Percentiles rank a stretch among this genome's conserved stretches.
Evolutionary conservation across 2,888 invertebrate species (phyloP).

Genomic region (Pseudococcus viburni): DNA sequence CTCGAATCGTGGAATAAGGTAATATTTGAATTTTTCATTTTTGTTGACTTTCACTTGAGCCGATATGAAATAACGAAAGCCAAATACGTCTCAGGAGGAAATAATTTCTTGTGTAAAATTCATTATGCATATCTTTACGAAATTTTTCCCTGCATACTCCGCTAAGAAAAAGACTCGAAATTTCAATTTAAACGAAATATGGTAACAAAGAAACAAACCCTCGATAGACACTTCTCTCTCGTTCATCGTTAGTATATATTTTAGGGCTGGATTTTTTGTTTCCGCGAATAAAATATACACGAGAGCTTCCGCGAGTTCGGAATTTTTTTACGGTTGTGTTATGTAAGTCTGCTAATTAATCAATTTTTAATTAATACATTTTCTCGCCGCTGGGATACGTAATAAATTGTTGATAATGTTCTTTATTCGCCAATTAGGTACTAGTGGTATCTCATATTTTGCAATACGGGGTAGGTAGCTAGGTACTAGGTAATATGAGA

Average conservation of each 20-base stretch:
- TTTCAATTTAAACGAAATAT: neutral
- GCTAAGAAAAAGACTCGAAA: neutral
- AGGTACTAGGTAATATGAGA: neutral
- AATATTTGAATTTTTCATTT: neutral
- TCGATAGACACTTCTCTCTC: neutral
- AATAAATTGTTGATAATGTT: neutral
- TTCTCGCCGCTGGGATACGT: neutral
- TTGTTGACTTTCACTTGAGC: neutral
- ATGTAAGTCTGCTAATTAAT: neutral
- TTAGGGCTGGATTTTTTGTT: neutral
- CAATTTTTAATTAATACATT: neutral
- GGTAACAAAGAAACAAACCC: neutral
- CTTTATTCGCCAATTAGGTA: neutral
- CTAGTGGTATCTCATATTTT: neutral
- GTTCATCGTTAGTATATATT: neutral
- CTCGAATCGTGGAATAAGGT: neutral
- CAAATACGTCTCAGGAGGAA: neutral
- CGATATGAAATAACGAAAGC: neutral
- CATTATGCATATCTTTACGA: neutral
- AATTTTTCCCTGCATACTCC: neutral
- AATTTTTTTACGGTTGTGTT: neutral
- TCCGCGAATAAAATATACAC: no score
- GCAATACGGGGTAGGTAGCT: neutral
- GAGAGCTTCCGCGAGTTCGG: no score
- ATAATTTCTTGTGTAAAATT: constrained; percentile 3